These are phyloP conservation scores for Anaspis maculata DNA, from an alignment of 2,888 invertebrate species.

Conservation along the genomic window DNA sequence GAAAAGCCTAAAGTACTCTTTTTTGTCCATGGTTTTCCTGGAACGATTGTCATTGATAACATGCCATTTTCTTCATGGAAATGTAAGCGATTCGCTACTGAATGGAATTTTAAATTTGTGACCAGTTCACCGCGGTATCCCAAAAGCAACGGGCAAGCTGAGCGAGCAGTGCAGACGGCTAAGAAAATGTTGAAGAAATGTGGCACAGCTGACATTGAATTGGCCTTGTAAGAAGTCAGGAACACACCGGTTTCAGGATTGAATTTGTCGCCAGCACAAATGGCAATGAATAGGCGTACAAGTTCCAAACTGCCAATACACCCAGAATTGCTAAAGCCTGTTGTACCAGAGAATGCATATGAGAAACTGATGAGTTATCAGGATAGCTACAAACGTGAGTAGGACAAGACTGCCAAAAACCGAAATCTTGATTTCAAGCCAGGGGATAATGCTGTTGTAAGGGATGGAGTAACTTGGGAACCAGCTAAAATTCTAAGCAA, in stretches of 20 bases:
- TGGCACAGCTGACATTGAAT: no score
- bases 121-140: neutral
- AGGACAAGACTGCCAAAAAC: neutral
- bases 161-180: neutral
- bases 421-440: no score
- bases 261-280: neutral
- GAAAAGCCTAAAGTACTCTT: neutral
- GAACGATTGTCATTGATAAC: neutral
- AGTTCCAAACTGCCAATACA: neutral
- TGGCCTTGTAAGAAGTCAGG: neutral
- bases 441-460: no score
- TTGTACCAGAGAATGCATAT: neutral
- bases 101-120: neutral
- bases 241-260: neutral
- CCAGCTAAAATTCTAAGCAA: no score
- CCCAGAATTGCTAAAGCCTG: neutral
- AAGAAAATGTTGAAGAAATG: neutral
- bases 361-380: neutral
- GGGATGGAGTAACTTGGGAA: no score
- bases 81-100: neutral
- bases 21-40: neutral
- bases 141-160: neutral
- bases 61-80: neutral
- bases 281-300: neutral
- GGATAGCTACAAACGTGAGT: neutral